Base-by-base conservation (phyloP, 1,140 invertebrate genomes). In the Monochamus saltuarius region DNA sequence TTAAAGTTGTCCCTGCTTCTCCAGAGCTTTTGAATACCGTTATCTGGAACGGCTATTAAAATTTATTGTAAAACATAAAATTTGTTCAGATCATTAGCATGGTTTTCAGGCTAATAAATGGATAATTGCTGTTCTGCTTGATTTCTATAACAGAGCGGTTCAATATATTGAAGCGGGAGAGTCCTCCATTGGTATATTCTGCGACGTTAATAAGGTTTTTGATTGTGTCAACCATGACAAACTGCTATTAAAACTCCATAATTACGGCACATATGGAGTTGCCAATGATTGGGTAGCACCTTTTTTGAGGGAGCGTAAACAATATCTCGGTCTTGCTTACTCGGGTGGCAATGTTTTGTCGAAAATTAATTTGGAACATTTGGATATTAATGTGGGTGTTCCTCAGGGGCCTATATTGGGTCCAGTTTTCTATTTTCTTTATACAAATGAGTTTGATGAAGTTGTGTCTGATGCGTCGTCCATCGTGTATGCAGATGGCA, bases 211-310 rank as follows among this genome's bases (percentile, higher is more conserved):
- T 29, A 29, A 29, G 6, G 22, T 6, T 29, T 16, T 40, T 13
- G 45, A 46, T 17, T 46, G 45, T 46, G 45, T 40, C 11, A 16
- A 40, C 7, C 39, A 40, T 40, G 39, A 40, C 2, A 46, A 46
- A 17, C 19, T 46, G 17, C 45, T 46, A 3, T 16, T 46, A 10
- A 46, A 46, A 46, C 45, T 46, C 4, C n/a, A 46, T 46, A 46
- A 46, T 17, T 40, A 40, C 7, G 39, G 39, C 11, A 40, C 4
- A 40, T 7, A 8, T 3, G 14, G 39, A 4, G 14, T 17, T 16
- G 45, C 45, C 4, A 46, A 46, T 17, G 19, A 46, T 16, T 46
- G 45, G 17, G 19, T 46, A 4, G n/a, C n/a, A 46, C 4, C 45
- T 46, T 46, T 46, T 46, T 46, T 46, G 14, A 46, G 14, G 14